Base-by-base conservation (phyloP, 2,797 vertebrate species). In the Hydrolagus colliei region DNA sequence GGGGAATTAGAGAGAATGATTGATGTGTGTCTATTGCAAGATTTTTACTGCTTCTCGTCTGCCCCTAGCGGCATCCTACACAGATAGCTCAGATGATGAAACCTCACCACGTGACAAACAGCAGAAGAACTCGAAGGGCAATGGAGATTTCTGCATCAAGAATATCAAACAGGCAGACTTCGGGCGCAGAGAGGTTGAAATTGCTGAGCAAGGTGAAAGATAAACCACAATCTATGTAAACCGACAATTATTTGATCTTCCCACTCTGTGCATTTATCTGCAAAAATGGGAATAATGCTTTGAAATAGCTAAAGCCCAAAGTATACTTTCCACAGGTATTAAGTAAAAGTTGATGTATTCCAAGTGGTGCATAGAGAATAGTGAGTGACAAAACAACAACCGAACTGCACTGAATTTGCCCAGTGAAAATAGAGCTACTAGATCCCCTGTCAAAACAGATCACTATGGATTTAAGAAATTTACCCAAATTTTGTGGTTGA, bases 121-220 rank as follows among this genome's bases (percentile, higher is more conserved):
- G 92, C 98, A 99, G 93, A 98, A 98, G 90, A 99, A 97, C 92
- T 97, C 97, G 76, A 98, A 98, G 88, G 97, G 96, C 89, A 97
- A 94, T 88, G 94, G 94, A 0, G 98, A 99, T 87, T 99, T 99
- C 92, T 99, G 98, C 85, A 98, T 99, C 89, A 99, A 99, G 88
- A 99, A 98, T 92, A 98, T 99, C 91, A 99, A 99, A 79, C 97
- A 99, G 92, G 95, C 97, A 0, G 97, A 99, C 86, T 99, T 99
- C 0, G 98, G 97, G 68, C 96, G 98, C 88, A 92, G 98, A 86
- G 98, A 99, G 93, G 98, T 99, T 18, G 98, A 99, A 91, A 99
- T 99, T 4, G 98, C 98, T 0, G 98, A 99, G 87, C 97, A 98
- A 94, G 97, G 97, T 97, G 90, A 77, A 27, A 71, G 32, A 20